These are phyloP conservation scores for Helicoverpa assulta DNA, from an alignment of 2,888 invertebrate species.

Conservation along the genomic window DNA sequence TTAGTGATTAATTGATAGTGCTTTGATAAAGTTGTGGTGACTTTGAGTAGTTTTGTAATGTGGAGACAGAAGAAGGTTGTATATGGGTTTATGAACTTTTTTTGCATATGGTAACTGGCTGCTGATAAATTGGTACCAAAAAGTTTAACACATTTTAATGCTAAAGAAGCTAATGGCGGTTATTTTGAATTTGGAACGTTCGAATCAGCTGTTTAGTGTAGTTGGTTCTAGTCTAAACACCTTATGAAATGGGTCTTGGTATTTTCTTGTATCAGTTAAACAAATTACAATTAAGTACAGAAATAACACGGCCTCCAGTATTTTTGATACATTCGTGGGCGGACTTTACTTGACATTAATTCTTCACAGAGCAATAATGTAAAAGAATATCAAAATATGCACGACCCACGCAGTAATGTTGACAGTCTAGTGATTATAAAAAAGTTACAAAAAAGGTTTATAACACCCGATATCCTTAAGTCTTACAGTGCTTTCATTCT, in stretches of 20 bases:
- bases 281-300: not conserved
- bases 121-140: not conserved
- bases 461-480: slow-evolving; percentile 8
- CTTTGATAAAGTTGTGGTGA: slow-evolving; percentile 60
- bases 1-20: slow-evolving; percentile 75
- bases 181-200: not conserved
- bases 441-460: not conserved
- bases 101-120: not conserved
- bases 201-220: not conserved
- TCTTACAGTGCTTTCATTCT: not conserved
- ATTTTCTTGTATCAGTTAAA: not conserved
- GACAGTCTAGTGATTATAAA: slow-evolving; percentile 1
- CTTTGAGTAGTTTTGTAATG: slow-evolving; percentile 47
- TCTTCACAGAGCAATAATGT: not conserved
- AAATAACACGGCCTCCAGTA: not conserved
- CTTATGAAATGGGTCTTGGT: no score
- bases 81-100: not conserved
- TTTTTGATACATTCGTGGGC: not conserved
- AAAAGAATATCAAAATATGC: not conserved
- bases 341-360: not conserved
- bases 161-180: not conserved
- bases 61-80: slow-evolving; percentile 20
- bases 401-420: not conserved
- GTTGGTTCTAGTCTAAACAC: not conserved
- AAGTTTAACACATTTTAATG: not conserved